Evolutionary conservation across 2,113 vertebrate species (phyloP).

Genomic region (Otocyon megalotis): DNA sequence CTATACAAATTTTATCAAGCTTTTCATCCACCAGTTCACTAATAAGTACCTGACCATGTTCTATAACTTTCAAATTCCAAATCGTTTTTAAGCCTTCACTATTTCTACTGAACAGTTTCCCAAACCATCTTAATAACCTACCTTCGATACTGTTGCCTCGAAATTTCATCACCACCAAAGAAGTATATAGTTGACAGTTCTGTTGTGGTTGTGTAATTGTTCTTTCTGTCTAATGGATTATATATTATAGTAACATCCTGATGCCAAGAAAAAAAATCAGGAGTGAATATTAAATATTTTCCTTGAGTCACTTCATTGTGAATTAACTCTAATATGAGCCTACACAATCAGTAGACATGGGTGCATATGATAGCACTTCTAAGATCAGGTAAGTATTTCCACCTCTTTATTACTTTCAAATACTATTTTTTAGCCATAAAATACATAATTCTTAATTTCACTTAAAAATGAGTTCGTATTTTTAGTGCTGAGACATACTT

Average conservation of each 20-base stretch:
- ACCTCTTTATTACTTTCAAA: neutral
- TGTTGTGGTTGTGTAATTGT: slow-evolving; percentile 76
- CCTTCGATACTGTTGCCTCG: slow-evolving; percentile 95
- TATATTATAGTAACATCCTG: slow-evolving; percentile 93
- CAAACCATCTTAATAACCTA: slow-evolving; percentile 75
- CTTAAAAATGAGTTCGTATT: slow-evolving; percentile 19
- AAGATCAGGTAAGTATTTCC: neutral
- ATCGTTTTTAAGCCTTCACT: neutral
- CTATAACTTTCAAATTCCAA: slow-evolving; percentile 28
- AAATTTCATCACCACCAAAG: slow-evolving; percentile 96
- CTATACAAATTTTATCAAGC: neutral
- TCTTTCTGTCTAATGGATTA: slow-evolving; percentile 85
- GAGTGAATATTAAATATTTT: neutral
- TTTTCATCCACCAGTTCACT: neutral
- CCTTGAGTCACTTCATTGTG: neutral
- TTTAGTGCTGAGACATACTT: slow-evolving; percentile 71
- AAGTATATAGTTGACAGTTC: slow-evolving; percentile 90
- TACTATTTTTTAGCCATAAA: slow-evolving; percentile 12
- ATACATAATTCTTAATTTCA: slow-evolving; percentile 1
- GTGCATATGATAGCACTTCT: neutral
- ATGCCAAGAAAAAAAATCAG: slow-evolving; percentile 35
- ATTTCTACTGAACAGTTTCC: neutral
- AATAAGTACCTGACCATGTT: neutral
- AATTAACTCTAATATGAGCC: neutral
- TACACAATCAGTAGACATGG: neutral